Base-by-base conservation (phyloP, 2,888 invertebrate genomes). In the Agonopterix subpropinquella region DNA sequence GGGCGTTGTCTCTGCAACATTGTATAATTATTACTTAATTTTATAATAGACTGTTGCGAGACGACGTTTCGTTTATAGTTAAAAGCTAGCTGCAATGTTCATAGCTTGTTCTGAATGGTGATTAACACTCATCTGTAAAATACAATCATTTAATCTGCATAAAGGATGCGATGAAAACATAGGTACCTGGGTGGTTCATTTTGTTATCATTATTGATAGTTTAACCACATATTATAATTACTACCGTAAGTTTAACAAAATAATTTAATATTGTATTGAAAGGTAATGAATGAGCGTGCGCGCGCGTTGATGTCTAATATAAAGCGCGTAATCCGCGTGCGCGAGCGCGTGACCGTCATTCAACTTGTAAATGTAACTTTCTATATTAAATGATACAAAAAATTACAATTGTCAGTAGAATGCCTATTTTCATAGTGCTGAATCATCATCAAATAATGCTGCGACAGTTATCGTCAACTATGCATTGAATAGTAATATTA, bases 21-120 rank as follows among this genome's bases (percentile, higher is more conserved):
- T 78, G 76, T 80, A 70, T 73, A 73, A 74, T 73, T 78, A 81
- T 77, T 79, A 69, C 77, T 76, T 78, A 39, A 39, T 39, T 39
- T 10, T 39, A 39, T 39, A n/a, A 39, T 39, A 9, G 9, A 9
- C 39, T 39, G 39, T 39, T 9, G n/a, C 10, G n/a, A 39, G 39
- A 9, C 5, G 39, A 39, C 39, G 39, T n/a, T n/a, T 39, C n/a
- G 39, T 39, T 39, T 10, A 10, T 39, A 39, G 10, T 39, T 39
- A n/a, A 39, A n/a, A n/a, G 39, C 28, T 28, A 7, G 28, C 28
- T 28, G 28, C 28, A 5, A 28, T 9, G 39, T 39, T 39, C 39
- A 39, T 39, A 39, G 28, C 28, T 28, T 28, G 28, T 28, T 28
- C 5, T 5, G 28, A 28, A 28, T 28, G 28, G 28, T 28, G 28